These are phyloP conservation scores for Alaudala cheleensis DNA, from an alignment of 2,113 vertebrate genomes.

Conservation along the genomic window DNA sequence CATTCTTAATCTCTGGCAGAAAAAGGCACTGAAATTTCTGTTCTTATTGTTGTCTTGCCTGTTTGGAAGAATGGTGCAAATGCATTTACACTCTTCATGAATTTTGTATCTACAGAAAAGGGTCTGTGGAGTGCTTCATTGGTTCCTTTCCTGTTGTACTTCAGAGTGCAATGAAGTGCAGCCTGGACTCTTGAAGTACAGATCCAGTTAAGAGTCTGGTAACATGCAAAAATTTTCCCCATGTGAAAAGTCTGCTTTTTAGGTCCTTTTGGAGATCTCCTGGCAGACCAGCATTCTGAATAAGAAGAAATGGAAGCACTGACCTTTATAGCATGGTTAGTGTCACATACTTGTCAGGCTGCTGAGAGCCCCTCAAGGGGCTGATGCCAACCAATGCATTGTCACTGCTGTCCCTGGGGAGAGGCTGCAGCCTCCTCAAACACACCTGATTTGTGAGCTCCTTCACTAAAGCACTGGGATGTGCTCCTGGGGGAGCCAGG, in stretches of 20 bases:
- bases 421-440: background rate
- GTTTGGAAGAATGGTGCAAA: background rate
- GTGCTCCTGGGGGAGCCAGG: background rate
- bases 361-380: background rate
- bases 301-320: background rate
- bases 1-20: background rate
- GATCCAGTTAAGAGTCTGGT: background rate
- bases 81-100: background rate
- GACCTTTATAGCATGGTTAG: background rate
- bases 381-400: background rate
- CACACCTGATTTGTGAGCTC: background rate
- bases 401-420: background rate
- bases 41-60: background rate
- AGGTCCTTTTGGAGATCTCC: background rate
- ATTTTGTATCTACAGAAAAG: background rate
- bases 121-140: background rate
- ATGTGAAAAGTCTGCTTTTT: background rate
- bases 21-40: background rate
- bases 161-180: background rate
- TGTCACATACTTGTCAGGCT: background rate
- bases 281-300: background rate
- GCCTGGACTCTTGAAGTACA: background rate
- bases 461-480: background rate
- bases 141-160: background rate
- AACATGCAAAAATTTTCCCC: background rate